Percentiles rank a stretch among this genome's conserved stretches.
These are phyloP conservation scores for Marmota monax DNA, from an alignment of 2,113 vertebrate species.

Conservation along the genomic window DNA sequence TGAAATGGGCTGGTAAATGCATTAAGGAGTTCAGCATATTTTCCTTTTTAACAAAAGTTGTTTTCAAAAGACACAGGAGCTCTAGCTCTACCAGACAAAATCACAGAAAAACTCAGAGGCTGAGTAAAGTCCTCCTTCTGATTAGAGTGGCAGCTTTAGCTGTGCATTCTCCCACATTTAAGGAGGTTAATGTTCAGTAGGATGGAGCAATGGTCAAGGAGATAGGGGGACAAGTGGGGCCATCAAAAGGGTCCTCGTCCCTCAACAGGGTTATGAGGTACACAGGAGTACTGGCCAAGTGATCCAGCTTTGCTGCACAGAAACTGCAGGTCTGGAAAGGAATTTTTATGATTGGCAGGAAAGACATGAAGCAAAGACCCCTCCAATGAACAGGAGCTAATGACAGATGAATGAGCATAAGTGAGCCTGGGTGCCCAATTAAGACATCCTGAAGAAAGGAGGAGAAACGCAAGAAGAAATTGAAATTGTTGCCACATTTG, in stretches of 20 bases:
- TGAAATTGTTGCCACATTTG: slow-evolving; percentile 51
- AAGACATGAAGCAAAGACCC: slow-evolving; percentile 73
- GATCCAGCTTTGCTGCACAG: slow-evolving; percentile 73
- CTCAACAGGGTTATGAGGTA: slow-evolving; percentile 40
- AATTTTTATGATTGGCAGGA: slow-evolving; percentile 59
- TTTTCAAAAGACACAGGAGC: slow-evolving; percentile 47
- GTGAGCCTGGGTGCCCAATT: slow-evolving; percentile 72
- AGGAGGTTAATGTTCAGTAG: slow-evolving; percentile 59
- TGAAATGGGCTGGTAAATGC: slow-evolving; percentile 73
- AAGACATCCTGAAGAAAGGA: slow-evolving; percentile 69
- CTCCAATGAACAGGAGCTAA: slow-evolving; percentile 80
- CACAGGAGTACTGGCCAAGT: slow-evolving; percentile 57
- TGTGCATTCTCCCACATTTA: slow-evolving; percentile 56
- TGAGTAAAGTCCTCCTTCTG: slow-evolving; percentile 56
- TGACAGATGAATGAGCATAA: slow-evolving; percentile 74
- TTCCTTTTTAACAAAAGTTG: slow-evolving; percentile 64
- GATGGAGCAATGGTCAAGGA: not conserved
- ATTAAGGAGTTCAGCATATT: slow-evolving; percentile 58
- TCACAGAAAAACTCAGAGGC: slow-evolving; percentile 66
- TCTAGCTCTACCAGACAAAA: slow-evolving; percentile 72
- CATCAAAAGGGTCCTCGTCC: slow-evolving; percentile 46
- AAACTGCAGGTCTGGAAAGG: slow-evolving; percentile 61
- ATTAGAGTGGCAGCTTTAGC: slow-evolving; percentile 1
- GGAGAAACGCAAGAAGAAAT: slow-evolving; percentile 67
- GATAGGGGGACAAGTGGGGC: slow-evolving; percentile 16